These are phyloP conservation scores for Lasioglossum pauxillum DNA, from an alignment of 2,888 invertebrate species.

Conservation along the genomic window DNA sequence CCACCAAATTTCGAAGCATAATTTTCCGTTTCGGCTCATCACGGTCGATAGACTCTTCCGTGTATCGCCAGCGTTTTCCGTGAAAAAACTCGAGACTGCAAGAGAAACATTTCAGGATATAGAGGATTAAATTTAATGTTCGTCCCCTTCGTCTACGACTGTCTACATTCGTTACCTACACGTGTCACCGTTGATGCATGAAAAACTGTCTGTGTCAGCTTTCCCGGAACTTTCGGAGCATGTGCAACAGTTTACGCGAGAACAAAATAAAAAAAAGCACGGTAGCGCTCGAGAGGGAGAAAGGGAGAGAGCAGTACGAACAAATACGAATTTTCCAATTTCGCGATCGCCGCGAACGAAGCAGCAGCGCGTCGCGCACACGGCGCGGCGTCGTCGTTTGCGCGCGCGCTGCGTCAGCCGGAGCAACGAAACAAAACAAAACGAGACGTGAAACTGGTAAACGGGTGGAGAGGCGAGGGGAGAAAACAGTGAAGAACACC, in stretches of 20 bases:
- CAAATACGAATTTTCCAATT: background rate
- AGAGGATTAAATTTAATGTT: slow-evolving; percentile 34
- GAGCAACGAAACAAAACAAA: no score
- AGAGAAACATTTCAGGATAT: slow-evolving; percentile 10
- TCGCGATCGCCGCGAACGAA: slow-evolving; percentile 15
- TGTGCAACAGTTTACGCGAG: background rate
- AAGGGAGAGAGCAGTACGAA: background rate
- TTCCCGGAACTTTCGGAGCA: background rate
- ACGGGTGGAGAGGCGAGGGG: no score
- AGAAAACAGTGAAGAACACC: background rate
- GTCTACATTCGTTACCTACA: background rate
- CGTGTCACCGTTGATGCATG: background rate
- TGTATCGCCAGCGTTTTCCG: background rate
- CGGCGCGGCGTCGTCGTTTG: slow-evolving; percentile 58
- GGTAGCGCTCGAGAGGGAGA: background rate
- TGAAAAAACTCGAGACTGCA: background rate
- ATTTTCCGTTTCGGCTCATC: background rate
- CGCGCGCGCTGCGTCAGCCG: background rate
- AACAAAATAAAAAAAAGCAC: background rate
- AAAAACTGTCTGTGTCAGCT: background rate
- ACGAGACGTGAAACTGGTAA: no score
- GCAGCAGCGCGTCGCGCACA: slow-evolving; percentile 46
- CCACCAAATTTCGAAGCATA: background rate
- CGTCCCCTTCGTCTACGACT: no score
- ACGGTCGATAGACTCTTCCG: no score